Base-by-base conservation (phyloP, 2,888 invertebrate species). In the Epistrophe grossulariae region DNA sequence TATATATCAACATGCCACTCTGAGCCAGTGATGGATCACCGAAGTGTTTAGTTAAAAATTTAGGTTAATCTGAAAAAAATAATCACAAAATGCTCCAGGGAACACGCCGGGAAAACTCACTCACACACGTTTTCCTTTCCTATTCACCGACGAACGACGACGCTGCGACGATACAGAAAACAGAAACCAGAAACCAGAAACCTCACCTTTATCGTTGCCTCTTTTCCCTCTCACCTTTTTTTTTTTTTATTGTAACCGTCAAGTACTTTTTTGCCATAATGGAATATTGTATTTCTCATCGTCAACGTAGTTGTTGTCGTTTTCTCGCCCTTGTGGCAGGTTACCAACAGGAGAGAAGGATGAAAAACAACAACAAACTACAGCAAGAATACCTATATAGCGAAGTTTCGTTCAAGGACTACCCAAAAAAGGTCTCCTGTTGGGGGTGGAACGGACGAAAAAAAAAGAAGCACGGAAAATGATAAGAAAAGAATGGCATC, bases 21-120 rank as follows among this genome's bases (percentile, higher is more conserved):
- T 79, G 76, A 52, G 68, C 83, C 77, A 76, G 88, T 88, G 83
- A 88, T 88, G 85, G 80, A 88, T 88, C 88, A 88, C 88, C 85
- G 45, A 85, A 88, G 76, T 88, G 88, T 85, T 88, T 88, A 88
- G 88, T 88, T 88, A 85, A 88, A 88, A 88, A 88, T 88, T 85
- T 83, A 88, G 88, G 84, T 88, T 88, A 88, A 88, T 88, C 88
- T 88, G 84, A 88, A 88, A 84, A 88, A 88, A 88, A 88, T 88
- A 87, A 87, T 87, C 87, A 87, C 83, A 87, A 87, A 87, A 87
- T 87, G 83, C 87, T 87, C 79, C 17, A 79, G 83, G 87, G 87
- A 76, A 76, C 79, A 35, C 28, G 28, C 45, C 64, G 45, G 64
- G 45, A 28, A 17, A 76, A 74, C 52, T 57, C 57, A 76, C 60